These are phyloP conservation scores for Triplophysa rosa DNA, from an alignment of 2,113 vertebrate species.

Conservation along the genomic window DNA sequence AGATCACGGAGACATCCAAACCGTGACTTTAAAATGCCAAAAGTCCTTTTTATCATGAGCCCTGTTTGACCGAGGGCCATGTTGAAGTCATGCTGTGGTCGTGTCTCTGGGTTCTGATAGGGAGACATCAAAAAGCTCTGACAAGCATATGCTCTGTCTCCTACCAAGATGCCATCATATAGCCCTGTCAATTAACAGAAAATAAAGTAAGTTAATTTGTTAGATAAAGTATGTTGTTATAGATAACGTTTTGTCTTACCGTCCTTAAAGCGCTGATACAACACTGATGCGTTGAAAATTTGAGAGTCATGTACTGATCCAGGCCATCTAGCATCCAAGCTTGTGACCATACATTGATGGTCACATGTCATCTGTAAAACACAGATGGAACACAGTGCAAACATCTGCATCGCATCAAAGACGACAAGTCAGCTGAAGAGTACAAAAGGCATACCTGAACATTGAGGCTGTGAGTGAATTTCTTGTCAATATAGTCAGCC, in stretches of 20 bases:
- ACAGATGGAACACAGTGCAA: not conserved
- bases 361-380: conserved; percentile 31
- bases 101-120: not conserved
- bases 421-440: not conserved
- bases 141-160: not conserved
- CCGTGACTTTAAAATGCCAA: conserved; percentile 29
- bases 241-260: not conserved
- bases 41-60: conserved; percentile 26
- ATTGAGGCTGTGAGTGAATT: conserved; percentile 10
- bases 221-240: not conserved
- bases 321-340: conserved; percentile 29
- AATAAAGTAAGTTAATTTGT: not conserved
- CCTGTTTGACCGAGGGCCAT: conserved; percentile 24
- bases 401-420: not conserved
- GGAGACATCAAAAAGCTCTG: conserved; percentile 14
- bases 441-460: conserved; percentile 13
- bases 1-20: conserved; percentile 39
- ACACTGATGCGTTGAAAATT: not conserved
- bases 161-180: conserved; percentile 16
- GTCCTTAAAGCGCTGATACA: conserved; percentile 3
- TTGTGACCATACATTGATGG: conserved; percentile 29
- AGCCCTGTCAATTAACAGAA: conserved; percentile 19
- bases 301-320: not conserved
- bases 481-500: conserved; percentile 15
- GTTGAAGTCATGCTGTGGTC: conserved; percentile 18